phyloP scores from a whole-genome alignment of 53 echinoderm and acorn worm genomes.

The Apostichopus leukothele region DNA sequence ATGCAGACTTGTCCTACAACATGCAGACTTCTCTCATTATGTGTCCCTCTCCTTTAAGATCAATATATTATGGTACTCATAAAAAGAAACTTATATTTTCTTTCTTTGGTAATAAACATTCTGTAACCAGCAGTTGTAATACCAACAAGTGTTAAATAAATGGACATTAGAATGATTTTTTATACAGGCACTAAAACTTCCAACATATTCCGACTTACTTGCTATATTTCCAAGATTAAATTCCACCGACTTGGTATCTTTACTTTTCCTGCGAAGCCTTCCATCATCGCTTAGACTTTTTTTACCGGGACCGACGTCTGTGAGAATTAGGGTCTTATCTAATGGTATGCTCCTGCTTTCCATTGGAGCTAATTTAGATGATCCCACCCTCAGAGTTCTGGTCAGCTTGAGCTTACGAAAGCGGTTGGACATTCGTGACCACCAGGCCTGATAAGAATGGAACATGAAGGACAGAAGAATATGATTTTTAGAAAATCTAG shows the following conservation, averaged over 20 bases:
- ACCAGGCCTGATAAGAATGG: conserved; percentile 70
- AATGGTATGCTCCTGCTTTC: conserved; percentile 61
- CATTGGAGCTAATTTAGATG: conserved; percentile 78
- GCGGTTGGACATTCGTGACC: conserved; percentile 96
- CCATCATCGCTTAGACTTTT: conserved; percentile 42
- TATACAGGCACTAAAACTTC: no score
- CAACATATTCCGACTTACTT: conserved; percentile 39
- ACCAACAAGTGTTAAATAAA: no score
- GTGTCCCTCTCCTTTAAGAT: no score
- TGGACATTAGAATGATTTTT: no score
- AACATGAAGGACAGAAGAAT: no score
- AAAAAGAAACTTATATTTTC: no score
- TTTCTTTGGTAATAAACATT: no score
- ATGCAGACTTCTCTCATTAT: no score
- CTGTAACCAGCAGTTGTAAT: no score
- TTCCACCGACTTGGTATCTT: conserved; percentile 43
- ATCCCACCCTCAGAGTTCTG: conserved; percentile 71
- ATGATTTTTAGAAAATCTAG: no score
- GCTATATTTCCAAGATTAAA: conserved; percentile 51
- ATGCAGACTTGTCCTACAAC: no score
- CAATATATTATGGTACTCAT: no score
- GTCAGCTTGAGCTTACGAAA: conserved; percentile 94
- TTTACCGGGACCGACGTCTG: conserved; percentile 15
- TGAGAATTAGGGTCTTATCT: conserved; percentile 57
- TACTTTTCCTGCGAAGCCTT: conserved; percentile 55